Conservation (phyloP, 2,888 invertebrate species). For the Ganaspis brasiliensis region DNA sequence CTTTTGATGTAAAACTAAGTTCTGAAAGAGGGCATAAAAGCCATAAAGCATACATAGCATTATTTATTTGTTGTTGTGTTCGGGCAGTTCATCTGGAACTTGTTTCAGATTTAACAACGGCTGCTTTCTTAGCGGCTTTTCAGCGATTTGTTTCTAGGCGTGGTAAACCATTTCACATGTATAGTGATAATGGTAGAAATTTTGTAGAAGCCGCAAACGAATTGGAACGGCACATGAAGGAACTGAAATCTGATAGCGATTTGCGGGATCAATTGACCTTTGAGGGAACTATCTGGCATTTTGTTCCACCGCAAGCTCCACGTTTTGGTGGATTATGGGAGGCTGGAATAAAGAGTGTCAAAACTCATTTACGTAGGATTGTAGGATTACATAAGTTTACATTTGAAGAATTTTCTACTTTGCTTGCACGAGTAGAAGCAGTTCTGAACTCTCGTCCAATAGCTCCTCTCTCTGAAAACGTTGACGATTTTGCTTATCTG, state of each 20-base stretch:
- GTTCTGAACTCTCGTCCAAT: background rate
- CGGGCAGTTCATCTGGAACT: background rate
- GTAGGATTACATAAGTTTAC: background rate
- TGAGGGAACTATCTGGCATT: too few relatives aligned
- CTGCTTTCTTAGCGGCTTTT: slow-evolving; percentile 20
- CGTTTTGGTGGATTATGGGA: background rate
- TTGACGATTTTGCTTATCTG: too few relatives aligned
- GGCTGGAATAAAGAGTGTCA: background rate
- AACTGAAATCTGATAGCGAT: too few relatives aligned
- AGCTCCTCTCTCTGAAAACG: too few relatives aligned
- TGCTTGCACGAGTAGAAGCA: background rate
- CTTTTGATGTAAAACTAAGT: background rate
- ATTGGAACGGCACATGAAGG: too few relatives aligned
- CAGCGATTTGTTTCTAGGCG: too few relatives aligned
- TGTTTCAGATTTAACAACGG: slow-evolving; percentile 10
- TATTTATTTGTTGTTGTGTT: slow-evolving; percentile 6
- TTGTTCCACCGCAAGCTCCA: background rate
- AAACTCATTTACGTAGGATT: background rate
- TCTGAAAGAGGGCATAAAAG: slow-evolving; percentile 21
- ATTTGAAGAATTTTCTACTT: background rate
- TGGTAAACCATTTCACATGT: too few relatives aligned
- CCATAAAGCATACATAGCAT: slow-evolving; percentile 12
- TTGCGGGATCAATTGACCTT: too few relatives aligned
- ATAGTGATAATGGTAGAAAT: too few relatives aligned
- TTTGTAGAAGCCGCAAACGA: too few relatives aligned